These are phyloP conservation scores for Cheilosia pagana DNA, from an alignment of 2,888 invertebrate genomes.

Conservation along the genomic window DNA sequence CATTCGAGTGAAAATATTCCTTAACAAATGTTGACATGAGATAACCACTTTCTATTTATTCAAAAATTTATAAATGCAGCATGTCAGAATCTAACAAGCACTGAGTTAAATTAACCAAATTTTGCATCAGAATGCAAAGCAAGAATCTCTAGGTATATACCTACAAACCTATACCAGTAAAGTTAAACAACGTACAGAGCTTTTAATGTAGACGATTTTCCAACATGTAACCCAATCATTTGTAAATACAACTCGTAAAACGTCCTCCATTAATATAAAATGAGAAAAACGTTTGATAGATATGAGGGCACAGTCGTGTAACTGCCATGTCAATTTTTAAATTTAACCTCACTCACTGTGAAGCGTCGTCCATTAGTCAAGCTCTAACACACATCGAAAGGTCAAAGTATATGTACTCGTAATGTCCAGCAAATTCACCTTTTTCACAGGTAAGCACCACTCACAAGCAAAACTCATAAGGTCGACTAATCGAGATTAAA, in stretches of 20 bases:
- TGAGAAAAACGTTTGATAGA: slow-evolving; percentile 1
- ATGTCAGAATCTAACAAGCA: too few relatives aligned
- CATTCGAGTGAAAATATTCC: too few relatives aligned
- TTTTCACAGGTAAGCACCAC: slow-evolving; percentile 21
- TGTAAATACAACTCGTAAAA: neutral
- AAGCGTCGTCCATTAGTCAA: slow-evolving; percentile 1
- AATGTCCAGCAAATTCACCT: slow-evolving; percentile 10
- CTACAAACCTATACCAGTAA: too few relatives aligned
- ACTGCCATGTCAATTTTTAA: slow-evolving; percentile 20
- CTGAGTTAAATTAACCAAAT: too few relatives aligned
- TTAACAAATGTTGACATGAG: too few relatives aligned
- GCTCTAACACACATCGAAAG: neutral
- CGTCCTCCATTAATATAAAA: slow-evolving; percentile 6
- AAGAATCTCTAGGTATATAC: too few relatives aligned
- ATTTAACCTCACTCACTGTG: slow-evolving; percentile 17
- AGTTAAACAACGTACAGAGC: too few relatives aligned
- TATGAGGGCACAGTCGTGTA: neutral
- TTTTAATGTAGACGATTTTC: too few relatives aligned
- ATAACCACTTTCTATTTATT: too few relatives aligned
- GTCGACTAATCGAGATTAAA: slow-evolving; percentile 37
- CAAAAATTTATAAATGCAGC: too few relatives aligned
- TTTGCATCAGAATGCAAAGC: too few relatives aligned
- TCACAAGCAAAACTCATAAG: slow-evolving; percentile 23
- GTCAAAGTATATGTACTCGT: neutral
- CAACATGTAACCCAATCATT: neutral